Conservation (phyloP, 2,113 vertebrate species). For the Poeciliopsis prolifica region DNA sequence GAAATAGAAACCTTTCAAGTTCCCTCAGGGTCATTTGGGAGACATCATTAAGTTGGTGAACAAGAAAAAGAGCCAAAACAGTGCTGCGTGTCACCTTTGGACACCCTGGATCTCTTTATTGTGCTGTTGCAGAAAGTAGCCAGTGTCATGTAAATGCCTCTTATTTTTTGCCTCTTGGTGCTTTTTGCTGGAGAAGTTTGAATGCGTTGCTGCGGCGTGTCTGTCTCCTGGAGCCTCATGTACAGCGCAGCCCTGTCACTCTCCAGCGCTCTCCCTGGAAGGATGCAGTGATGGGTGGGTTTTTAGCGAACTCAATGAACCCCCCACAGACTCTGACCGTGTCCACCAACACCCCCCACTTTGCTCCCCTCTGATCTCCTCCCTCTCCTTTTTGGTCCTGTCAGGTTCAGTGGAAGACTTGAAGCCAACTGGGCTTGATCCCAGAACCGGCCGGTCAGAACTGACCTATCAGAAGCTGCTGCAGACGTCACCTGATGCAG, state of each 20-base stretch:
- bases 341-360: conserved; percentile 45
- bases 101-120: conserved; percentile 70
- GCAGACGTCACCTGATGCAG: conserved; percentile 65
- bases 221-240: conserved; percentile 72
- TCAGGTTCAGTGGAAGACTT: conserved; percentile 63
- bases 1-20: conserved; percentile 70
- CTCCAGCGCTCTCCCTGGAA: conserved; percentile 76
- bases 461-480: conserved; percentile 59
- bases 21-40: conserved; percentile 74
- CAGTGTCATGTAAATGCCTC: conserved; percentile 79
- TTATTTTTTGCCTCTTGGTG: conserved; percentile 76
- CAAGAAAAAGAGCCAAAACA: conserved; percentile 25
- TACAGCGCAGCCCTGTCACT: conserved; percentile 59
- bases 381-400: conserved; percentile 51
- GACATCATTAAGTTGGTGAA: conserved; percentile 62
- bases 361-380: conserved; percentile 14
- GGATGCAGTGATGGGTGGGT: conserved; percentile 39
- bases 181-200: conserved; percentile 68
- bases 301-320: conserved; percentile 77
- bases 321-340: conserved; percentile 64
- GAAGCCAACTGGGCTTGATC: conserved; percentile 73
- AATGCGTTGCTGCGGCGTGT: conserved; percentile 67
- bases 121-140: conserved; percentile 67
- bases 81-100: conserved; percentile 57
- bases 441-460: conserved; percentile 68